Conservation (phyloP, 2,113 vertebrate genomes). For the Rynchops niger region DNA sequence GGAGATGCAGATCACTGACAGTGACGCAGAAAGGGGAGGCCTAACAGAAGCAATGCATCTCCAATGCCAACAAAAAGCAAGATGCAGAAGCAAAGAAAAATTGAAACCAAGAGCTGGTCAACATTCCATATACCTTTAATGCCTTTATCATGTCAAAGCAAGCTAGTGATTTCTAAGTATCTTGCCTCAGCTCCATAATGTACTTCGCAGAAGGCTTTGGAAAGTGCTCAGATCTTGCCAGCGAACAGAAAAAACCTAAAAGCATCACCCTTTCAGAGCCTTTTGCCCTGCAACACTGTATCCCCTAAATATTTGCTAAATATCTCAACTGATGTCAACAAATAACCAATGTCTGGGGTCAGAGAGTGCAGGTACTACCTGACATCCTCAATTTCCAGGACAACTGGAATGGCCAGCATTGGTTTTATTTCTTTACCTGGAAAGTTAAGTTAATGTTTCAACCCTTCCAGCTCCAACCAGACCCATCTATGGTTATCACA, state of each 20-base stretch:
- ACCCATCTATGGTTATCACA: neutral
- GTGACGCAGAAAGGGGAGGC: neutral
- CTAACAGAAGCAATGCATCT: neutral
- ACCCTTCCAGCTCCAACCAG: neutral
- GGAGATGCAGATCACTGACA: neutral
- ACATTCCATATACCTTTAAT: neutral
- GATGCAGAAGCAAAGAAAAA: neutral
- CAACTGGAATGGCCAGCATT: neutral
- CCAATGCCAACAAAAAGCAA: neutral
- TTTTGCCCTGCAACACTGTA: neutral
- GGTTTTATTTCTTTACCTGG: neutral
- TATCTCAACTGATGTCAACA: neutral
- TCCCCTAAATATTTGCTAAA: neutral
- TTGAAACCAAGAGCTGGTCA: neutral
- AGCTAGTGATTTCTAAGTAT: neutral
- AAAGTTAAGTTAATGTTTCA: neutral
- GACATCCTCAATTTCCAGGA: neutral
- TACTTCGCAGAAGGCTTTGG: neutral
- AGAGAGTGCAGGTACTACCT: neutral
- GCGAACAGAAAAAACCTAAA: neutral
- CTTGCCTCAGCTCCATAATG: neutral
- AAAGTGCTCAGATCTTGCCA: neutral
- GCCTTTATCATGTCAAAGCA: neutral
- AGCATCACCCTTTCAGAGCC: neutral
- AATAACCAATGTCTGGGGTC: neutral